These are phyloP conservation scores for Zaprionus ornatus DNA, from an alignment of 1,140 invertebrate species.

Conservation along the genomic window DNA sequence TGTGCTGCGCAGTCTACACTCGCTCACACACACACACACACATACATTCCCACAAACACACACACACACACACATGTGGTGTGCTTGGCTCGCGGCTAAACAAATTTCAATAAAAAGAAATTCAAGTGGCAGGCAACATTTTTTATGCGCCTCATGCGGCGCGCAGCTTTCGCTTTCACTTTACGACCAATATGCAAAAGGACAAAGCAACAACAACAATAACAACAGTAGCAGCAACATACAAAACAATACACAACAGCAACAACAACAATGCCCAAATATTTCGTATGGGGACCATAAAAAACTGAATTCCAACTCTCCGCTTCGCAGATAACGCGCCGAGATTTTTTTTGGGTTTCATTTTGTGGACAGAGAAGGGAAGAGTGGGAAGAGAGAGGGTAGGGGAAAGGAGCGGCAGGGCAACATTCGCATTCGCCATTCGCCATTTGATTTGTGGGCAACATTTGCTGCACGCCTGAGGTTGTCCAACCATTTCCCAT, in stretches of 20 bases:
- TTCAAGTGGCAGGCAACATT: slow-evolving; percentile 66
- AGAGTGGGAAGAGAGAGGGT: background rate
- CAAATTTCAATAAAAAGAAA: slow-evolving; percentile 78
- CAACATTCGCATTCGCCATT: slow-evolving; percentile 19
- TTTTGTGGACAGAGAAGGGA: background rate
- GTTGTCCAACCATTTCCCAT: background rate
- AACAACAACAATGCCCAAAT: slow-evolving; percentile 28
- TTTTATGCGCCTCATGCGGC: slow-evolving; percentile 65
- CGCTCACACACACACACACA: slow-evolving; percentile 8
- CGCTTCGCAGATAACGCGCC: slow-evolving; percentile 40
- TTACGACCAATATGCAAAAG: slow-evolving; percentile 77
- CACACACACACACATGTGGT: background rate
- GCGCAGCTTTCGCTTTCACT: slow-evolving; percentile 64
- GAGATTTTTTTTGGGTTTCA: slow-evolving; percentile 39
- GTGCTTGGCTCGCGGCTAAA: slow-evolving; percentile 52
- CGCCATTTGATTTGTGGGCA: slow-evolving; percentile 57
- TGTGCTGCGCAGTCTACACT: slow-evolving; percentile 3
- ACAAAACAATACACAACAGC: slow-evolving; percentile 41
- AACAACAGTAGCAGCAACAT: slow-evolving; percentile 21
- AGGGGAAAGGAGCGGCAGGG: too few species aligned
- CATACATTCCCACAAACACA: too few species aligned
- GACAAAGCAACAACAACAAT: slow-evolving; percentile 28
- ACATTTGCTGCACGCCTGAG: slow-evolving; percentile 50
- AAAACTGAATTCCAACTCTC: slow-evolving; percentile 46
- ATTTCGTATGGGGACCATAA: slow-evolving; percentile 73